These are phyloP conservation scores for Linurgus olivaceus DNA, from an alignment of 2,797 vertebrate genomes.

Conservation along the genomic window DNA sequence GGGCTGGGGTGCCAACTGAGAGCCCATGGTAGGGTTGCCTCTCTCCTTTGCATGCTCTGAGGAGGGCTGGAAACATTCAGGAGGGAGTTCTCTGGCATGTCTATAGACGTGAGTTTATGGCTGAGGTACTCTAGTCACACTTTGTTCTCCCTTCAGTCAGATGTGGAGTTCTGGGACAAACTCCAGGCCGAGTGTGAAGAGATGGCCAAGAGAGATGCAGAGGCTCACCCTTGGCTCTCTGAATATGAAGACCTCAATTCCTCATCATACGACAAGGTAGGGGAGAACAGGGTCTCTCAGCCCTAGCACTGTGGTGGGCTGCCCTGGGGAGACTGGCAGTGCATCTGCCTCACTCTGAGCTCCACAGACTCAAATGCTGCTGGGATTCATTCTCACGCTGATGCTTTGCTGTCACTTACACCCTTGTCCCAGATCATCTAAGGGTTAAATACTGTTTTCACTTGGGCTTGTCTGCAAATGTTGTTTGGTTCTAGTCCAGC, in stretches of 20 bases:
- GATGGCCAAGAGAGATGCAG: constrained; percentile 96
- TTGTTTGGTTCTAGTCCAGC: not conserved
- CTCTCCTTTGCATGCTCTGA: constrained; percentile 11
- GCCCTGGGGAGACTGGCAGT: not conserved
- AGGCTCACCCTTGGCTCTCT: constrained; percentile 97
- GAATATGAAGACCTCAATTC: constrained; percentile 92
- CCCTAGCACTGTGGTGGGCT: not conserved
- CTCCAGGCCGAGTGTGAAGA: constrained; percentile 99
- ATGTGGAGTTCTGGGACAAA: constrained; percentile 99
- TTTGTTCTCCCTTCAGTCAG: constrained; percentile 79
- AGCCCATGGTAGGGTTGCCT: not conserved
- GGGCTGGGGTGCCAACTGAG: not conserved
- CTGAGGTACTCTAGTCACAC: not conserved
- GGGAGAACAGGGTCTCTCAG: not conserved
- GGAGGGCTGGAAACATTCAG: not conserved
- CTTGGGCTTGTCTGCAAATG: not conserved
- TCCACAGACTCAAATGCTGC: not conserved
- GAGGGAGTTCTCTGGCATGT: not conserved
- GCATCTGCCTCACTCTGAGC: not conserved
- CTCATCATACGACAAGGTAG: constrained; percentile 93
- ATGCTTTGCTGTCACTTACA: not conserved
- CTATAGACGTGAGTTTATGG: not conserved
- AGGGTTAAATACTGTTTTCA: not conserved
- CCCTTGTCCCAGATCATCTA: not conserved
- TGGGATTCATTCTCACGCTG: not conserved